Conservation (phyloP, 1,140 invertebrate species). For the Epicauta chinensis region DNA sequence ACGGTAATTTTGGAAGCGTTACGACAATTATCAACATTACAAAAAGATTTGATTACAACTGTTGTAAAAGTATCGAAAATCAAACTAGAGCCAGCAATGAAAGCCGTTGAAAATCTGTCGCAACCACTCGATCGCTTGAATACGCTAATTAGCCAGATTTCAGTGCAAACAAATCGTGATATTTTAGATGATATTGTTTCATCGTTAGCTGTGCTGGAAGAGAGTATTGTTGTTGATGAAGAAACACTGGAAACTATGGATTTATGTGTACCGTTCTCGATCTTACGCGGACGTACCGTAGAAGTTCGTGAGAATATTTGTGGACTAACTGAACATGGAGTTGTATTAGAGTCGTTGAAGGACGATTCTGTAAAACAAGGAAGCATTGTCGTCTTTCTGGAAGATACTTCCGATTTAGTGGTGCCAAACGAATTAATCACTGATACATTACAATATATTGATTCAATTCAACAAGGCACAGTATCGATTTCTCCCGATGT, state of each 20-base stretch:
- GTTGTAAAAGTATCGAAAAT: constrained; percentile 25
- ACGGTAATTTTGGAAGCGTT: constrained; percentile 33
- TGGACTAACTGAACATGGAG: constrained; percentile 22
- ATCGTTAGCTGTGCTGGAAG: constrained; percentile 40
- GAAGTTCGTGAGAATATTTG: constrained; percentile 36
- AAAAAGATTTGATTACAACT: constrained; percentile 35
- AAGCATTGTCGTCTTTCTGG: constrained; percentile 31
- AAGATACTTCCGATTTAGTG: constrained; percentile 26
- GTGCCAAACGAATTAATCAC: constrained; percentile 25
- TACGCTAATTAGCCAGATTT: constrained; percentile 33
- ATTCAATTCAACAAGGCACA: too few relatives aligned
- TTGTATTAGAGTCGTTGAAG: constrained; percentile 12
- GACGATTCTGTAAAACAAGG: constrained; percentile 14
- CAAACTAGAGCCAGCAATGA: constrained; percentile 30
- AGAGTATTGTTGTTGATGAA: constrained; percentile 33
- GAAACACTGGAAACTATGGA: constrained; percentile 26
- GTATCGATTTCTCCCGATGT: neutral
- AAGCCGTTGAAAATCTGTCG: constrained; percentile 33
- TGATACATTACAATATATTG: constrained; percentile 21
- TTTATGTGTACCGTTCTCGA: constrained; percentile 24
- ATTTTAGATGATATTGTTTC: constrained; percentile 37
- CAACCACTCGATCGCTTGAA: constrained; percentile 37
- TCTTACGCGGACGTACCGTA: constrained; percentile 26
- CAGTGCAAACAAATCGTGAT: constrained; percentile 25
- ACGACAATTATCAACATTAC: constrained; percentile 33